These are phyloP conservation scores for Hafferia zeledoni DNA, from an alignment of 2,797 vertebrate species.

Conservation along the genomic window DNA sequence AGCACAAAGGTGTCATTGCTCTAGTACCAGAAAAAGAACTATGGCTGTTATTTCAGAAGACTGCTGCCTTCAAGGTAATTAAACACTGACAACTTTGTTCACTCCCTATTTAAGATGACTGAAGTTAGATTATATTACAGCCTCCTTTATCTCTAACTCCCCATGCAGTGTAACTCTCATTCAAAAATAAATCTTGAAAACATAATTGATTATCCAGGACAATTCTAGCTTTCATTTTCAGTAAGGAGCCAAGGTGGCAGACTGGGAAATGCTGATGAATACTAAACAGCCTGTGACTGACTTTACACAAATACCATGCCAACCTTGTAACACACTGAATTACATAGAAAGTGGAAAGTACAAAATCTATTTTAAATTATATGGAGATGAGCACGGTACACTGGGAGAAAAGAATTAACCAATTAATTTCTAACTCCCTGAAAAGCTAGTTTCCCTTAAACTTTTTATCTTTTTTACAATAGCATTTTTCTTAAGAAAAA, in stretches of 20 bases:
- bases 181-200: constrained; percentile 21
- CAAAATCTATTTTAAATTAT: neutral
- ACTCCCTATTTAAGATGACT: neutral
- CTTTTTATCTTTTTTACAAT: neutral
- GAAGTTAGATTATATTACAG: neutral
- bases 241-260: constrained; percentile 13
- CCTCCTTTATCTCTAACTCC: neutral
- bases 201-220: constrained; percentile 29
- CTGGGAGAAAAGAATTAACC: neutral
- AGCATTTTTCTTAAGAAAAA: neutral
- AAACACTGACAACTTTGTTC: neutral
- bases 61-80: neutral
- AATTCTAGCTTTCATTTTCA: constrained; percentile 36
- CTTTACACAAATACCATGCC: neutral
- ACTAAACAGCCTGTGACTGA: neutral
- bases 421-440: neutral
- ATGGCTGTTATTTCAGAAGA: neutral
- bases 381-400: neutral
- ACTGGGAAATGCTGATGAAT: neutral
- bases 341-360: neutral
- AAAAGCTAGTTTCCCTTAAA: neutral
- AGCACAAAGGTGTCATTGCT: neutral
- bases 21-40: neutral
- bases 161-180: neutral
- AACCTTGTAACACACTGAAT: neutral